Conservation (phyloP, 2,797 vertebrate species). For the Oreochromis mossambicus region DNA sequence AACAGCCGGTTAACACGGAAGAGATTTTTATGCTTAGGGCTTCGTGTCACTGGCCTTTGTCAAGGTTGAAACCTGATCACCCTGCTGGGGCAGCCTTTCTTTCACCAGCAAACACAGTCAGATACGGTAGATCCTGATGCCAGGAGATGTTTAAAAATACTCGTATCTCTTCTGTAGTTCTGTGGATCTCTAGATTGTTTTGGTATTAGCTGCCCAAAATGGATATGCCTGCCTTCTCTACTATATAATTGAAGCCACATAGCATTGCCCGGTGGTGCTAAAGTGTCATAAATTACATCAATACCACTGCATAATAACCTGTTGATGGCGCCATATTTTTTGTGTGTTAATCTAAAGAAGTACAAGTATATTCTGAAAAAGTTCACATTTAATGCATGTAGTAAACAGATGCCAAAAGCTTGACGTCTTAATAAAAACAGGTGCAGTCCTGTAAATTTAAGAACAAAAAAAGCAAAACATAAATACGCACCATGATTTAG, state of each 20-base stretch:
- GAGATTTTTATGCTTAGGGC: not conserved
- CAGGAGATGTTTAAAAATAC: not conserved
- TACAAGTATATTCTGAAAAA: not conserved
- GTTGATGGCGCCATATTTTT: not conserved
- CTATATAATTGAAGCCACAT: not conserved
- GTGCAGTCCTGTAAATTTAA: not conserved
- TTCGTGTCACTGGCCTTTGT: not conserved
- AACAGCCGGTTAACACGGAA: not conserved
- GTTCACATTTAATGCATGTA: not conserved
- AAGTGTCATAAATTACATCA: not conserved
- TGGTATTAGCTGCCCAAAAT: not conserved
- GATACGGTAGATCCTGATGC: not conserved
- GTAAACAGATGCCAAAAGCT: not conserved
- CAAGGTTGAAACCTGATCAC: constrained; percentile 21
- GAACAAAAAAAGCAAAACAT: not conserved
- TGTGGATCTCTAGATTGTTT: not conserved
- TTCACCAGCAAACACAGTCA: not conserved
- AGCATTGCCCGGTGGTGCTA: not conserved
- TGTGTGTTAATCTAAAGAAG: not conserved
- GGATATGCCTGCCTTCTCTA: not conserved
- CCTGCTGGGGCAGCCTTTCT: not conserved
- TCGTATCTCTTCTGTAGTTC: not conserved
- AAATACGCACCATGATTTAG: not conserved
- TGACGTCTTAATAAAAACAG: not conserved
- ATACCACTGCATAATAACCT: not conserved